Conservation (phyloP, 2,888 invertebrate species). For the Phragmatobia fuliginosa region DNA sequence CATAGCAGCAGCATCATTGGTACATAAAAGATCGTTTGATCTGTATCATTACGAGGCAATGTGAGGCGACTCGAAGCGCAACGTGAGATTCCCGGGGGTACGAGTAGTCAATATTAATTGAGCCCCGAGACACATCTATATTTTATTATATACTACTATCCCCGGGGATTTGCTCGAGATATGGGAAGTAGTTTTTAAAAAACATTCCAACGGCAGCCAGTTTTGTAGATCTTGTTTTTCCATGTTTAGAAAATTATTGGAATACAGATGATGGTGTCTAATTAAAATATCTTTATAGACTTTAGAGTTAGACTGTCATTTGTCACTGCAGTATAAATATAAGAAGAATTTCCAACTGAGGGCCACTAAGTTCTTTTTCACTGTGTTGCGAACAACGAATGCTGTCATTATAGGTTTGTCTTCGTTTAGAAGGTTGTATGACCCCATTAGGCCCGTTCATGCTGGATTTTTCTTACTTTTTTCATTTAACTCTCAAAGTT, state of each 20-base stretch:
- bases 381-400: no score
- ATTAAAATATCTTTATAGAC: no score
- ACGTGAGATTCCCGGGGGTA: conserved; percentile 24
- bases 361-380: no score
- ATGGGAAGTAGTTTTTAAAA: conserved; percentile 38
- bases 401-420: no score
- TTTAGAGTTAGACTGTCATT: no score
- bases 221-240: conserved; percentile 4
- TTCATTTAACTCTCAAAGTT: no score
- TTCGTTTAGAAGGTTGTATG: no score
- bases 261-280: not conserved
- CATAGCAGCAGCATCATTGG: not conserved
- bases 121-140: conserved; percentile 44
- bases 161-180: conserved; percentile 29
- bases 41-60: conserved; percentile 21
- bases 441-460: no score
- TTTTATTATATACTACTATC: conserved; percentile 45
- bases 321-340: no score
- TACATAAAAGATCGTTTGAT: conserved; percentile 20
- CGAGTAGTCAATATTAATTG: conserved; percentile 55
- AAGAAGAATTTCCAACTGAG: no score
- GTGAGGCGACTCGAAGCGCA: conserved; percentile 23
- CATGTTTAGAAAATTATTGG: conserved; percentile 1
- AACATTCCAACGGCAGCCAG: conserved; percentile 32
- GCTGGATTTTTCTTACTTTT: no score